A percentile compares a stretch with the other conserved stretches of the same genome.
These are phyloP conservation scores for Acipenser transmontanus DNA, from an alignment of 2,797 vertebrate genomes.

Conservation along the genomic window DNA sequence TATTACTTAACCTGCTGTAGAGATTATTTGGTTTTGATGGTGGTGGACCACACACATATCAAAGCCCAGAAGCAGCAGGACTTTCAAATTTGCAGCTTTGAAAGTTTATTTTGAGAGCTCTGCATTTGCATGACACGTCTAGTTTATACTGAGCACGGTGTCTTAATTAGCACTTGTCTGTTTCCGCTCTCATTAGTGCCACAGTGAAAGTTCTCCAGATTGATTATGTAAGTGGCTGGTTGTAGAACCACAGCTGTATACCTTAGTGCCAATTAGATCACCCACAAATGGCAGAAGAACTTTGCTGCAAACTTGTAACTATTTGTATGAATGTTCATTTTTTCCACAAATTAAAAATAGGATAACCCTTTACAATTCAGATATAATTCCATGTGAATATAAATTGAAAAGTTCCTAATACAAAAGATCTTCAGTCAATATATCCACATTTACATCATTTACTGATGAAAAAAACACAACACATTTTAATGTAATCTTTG, in stretches of 20 bases:
- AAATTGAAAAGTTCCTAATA: too few relatives aligned
- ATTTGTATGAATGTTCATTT: slow-evolving; percentile 24
- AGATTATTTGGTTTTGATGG: slow-evolving; percentile 59
- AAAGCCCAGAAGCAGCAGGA: slow-evolving; percentile 47
- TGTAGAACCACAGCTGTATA: not conserved
- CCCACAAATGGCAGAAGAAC: not conserved
- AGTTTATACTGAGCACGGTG: slow-evolving; percentile 5
- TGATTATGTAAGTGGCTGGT: not conserved
- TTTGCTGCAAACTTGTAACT: slow-evolving; percentile 6
- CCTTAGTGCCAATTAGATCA: slow-evolving; percentile 3
- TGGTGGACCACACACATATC: slow-evolving; percentile 43
- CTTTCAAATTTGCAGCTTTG: slow-evolving; percentile 11
- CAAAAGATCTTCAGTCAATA: too few relatives aligned
- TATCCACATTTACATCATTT: too few relatives aligned
- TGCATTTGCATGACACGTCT: slow-evolving; percentile 16
- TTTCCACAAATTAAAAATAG: too few relatives aligned
- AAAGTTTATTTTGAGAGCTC: slow-evolving; percentile 35
- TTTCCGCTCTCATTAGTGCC: not conserved
- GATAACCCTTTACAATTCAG: too few relatives aligned
- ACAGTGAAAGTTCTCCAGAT: not conserved
- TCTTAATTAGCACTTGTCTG: slow-evolving; percentile 12
- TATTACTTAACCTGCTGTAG: slow-evolving; percentile 47
- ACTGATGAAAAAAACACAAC: too few relatives aligned
- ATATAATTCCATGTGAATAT: too few relatives aligned
- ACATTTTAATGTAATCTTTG: too few relatives aligned